Conservation (phyloP, 2,113 vertebrate species). For the Lophotis ruficrista region DNA sequence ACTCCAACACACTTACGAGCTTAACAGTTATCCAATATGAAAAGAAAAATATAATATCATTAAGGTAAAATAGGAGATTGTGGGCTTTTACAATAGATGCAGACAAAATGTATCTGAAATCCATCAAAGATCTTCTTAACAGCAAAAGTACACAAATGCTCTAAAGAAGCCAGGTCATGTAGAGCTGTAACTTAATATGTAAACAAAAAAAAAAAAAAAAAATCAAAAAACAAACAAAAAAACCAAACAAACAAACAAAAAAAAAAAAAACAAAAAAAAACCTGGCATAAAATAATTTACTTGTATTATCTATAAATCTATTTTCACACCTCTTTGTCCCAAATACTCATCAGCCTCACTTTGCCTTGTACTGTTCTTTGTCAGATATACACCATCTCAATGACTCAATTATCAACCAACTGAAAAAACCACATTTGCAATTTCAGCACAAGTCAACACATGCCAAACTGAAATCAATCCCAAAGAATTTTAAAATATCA, state of each 20-base stretch:
- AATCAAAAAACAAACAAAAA: too few relatives aligned
- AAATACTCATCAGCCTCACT: not conserved
- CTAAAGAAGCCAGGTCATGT: not conserved
- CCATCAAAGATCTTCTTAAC: not conserved
- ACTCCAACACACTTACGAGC: not conserved
- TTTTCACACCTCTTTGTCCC: not conserved
- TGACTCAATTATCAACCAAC: not conserved
- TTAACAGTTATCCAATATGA: not conserved
- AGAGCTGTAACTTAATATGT: not conserved
- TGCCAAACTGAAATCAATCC: slow-evolving; percentile 29
- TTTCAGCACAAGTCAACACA: slow-evolving; percentile 23
- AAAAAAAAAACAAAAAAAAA: too few relatives aligned
- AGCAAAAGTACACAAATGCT: not conserved
- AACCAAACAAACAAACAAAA: too few relatives aligned
- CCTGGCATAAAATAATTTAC: not conserved
- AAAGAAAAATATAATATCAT: not conserved
- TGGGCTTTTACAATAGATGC: not conserved
- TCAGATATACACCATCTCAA: not conserved
- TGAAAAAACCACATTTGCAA: not conserved
- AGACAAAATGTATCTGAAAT: not conserved
- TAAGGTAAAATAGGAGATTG: not conserved
- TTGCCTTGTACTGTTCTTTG: not conserved
- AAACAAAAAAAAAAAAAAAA: not conserved
- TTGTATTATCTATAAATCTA: not conserved
- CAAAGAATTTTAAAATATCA: not conserved